Conservation (phyloP, 92 coral and sea anemone species). For the Paragorgia papillata region DNA sequence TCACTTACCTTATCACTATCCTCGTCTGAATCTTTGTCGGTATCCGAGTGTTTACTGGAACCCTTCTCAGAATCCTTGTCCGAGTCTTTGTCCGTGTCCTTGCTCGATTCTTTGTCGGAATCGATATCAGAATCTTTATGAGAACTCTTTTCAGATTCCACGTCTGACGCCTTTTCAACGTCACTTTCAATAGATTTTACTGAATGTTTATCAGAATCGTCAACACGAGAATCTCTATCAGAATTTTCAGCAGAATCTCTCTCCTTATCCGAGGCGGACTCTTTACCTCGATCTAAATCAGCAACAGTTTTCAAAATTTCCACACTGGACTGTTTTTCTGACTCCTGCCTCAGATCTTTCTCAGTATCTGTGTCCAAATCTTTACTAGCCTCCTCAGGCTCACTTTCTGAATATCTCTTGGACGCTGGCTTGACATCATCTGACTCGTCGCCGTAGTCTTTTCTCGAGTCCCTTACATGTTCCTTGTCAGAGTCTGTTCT, state of each 20-base stretch:
- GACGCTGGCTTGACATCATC: not conserved
- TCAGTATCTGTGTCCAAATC: not conserved
- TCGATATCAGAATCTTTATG: not conserved
- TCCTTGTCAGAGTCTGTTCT: conserved; percentile 5
- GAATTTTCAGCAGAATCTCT: not conserved
- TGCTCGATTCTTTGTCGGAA: conserved; percentile 17
- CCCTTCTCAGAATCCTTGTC: conserved; percentile 9
- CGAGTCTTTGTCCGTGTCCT: not conserved
- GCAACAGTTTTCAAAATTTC: not conserved
- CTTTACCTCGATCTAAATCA: not conserved
- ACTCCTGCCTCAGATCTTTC: not conserved
- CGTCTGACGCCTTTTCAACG: not conserved
- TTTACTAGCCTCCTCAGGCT: not conserved
- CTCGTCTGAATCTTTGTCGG: conserved; percentile 13
- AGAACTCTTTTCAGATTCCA: conserved; percentile 12
- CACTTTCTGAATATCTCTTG: not conserved
- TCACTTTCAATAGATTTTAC: conserved; percentile 3
- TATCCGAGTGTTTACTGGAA: not conserved
- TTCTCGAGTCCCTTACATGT: conserved; percentile 14
- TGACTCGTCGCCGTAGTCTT: not conserved
- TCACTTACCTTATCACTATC: no score
- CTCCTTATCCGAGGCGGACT: not conserved
- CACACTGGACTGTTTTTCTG: not conserved
- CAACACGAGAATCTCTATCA: conserved; percentile 7
- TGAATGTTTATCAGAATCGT: conserved; percentile 7